Evolutionary conservation across 2,113 vertebrate genomes (phyloP).

Genomic region (Notarius quadriscutis): DNA sequence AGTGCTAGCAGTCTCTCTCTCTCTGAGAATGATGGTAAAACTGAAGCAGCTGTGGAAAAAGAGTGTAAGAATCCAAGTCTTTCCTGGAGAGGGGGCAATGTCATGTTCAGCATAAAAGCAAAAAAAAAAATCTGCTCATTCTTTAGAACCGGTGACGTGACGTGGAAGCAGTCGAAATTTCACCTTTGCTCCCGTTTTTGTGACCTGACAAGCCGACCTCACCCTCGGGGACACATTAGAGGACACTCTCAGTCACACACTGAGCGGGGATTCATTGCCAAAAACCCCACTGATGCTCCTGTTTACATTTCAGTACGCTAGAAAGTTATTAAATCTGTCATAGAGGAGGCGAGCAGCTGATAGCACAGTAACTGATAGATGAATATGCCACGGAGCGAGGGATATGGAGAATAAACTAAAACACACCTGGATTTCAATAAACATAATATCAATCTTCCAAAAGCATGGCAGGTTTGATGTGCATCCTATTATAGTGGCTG

Average conservation of each 20-base stretch:
- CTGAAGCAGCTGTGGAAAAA: slow-evolving; percentile 39
- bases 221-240: slow-evolving; percentile 18
- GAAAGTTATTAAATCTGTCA: slow-evolving; percentile 52
- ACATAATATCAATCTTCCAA: slow-evolving; percentile 58
- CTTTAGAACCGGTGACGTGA: slow-evolving; percentile 34
- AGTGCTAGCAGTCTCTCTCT: slow-evolving; percentile 2
- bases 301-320: slow-evolving; percentile 42
- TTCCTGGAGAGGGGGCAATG: slow-evolving; percentile 45
- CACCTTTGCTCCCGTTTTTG: slow-evolving; percentile 16
- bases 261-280: neutral
- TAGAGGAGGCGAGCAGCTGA: slow-evolving; percentile 26
- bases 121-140: slow-evolving; percentile 39
- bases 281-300: slow-evolving; percentile 30
- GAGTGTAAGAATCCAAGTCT: slow-evolving; percentile 44
- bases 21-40: slow-evolving; percentile 45
- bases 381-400: slow-evolving; percentile 21
- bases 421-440: slow-evolving; percentile 59
- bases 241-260: neutral
- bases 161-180: slow-evolving; percentile 33
- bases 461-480: slow-evolving; percentile 52
- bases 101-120: slow-evolving; percentile 54
- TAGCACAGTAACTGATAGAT: slow-evolving; percentile 44
- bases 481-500: slow-evolving; percentile 51
- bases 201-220: slow-evolving; percentile 26
- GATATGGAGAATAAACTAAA: slow-evolving; percentile 42